Evolutionary conservation across 2,797 vertebrate genomes (phyloP).

Genomic region (Clarias platycephalus): DNA sequence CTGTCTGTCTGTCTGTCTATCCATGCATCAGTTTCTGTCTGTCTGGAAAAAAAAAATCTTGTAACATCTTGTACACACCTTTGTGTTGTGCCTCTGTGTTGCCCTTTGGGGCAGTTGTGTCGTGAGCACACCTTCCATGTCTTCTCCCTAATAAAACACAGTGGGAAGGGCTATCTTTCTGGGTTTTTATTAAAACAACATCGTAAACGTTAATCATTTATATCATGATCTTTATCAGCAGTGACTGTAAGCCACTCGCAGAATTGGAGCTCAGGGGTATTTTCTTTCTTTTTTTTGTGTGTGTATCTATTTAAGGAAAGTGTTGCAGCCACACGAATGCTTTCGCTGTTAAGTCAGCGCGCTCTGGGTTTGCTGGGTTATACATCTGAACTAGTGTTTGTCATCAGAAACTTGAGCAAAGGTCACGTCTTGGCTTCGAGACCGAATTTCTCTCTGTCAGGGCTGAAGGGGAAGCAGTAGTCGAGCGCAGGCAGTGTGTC

Average conservation of each 20-base stretch:
- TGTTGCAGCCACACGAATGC: not conserved
- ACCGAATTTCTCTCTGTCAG: not conserved
- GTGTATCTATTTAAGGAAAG: constrained; percentile 2
- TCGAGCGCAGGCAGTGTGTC: not conserved
- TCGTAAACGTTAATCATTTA: not conserved
- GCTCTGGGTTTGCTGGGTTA: not conserved
- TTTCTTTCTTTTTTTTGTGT: too few relatives aligned
- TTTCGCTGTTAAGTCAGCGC: not conserved
- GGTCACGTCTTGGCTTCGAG: not conserved
- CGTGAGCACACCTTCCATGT: too few relatives aligned
- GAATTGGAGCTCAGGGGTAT: not conserved
- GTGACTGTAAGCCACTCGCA: not conserved
- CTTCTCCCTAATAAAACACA: not conserved
- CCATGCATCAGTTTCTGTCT: too few relatives aligned
- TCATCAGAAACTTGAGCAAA: constrained; percentile 19
- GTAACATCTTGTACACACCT: not conserved
- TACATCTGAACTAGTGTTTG: not conserved
- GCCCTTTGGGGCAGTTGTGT: not conserved
- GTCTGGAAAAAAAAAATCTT: not conserved
- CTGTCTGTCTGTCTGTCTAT: not conserved
- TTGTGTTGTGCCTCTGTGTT: not conserved
- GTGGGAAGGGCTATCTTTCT: too few relatives aligned
- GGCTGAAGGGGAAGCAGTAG: not conserved
- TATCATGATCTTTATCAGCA: not conserved
- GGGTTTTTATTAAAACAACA: not conserved